A percentile compares a stretch with the other conserved stretches of the same genome.
Evolutionary conservation across 53 echinoderm and acorn worm species (phyloP).

Genomic region (Echinarachnius parma): DNA sequence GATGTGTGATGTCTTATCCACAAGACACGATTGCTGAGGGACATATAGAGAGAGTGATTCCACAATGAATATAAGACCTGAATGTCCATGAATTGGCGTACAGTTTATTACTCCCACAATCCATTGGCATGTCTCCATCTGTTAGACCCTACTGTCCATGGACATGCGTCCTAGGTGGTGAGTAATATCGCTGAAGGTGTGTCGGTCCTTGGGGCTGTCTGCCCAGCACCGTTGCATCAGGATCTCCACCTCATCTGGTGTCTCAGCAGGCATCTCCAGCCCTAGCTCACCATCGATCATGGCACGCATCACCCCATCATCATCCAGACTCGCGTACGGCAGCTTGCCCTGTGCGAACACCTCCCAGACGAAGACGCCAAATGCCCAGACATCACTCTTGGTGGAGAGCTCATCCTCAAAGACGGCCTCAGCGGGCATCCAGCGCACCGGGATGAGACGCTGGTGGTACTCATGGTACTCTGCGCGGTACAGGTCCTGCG

Average conservation of each 20-base stretch:
- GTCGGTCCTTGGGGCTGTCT: conserved; percentile 73
- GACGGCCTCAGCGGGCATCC: conserved; percentile 98
- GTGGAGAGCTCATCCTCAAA: conserved; percentile 95
- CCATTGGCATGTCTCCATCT: too few relatives aligned
- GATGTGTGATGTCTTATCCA: too few relatives aligned
- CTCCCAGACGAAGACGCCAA: conserved; percentile 93
- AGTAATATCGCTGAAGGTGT: conserved; percentile 81
- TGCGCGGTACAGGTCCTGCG: conserved; percentile 88
- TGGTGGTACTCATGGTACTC: conserved; percentile 99
- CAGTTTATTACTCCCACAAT: too few relatives aligned
- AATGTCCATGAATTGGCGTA: too few relatives aligned
- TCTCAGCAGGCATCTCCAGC: conserved; percentile 74
- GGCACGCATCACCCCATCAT: conserved; percentile 89
- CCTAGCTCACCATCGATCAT: conserved; percentile 72
- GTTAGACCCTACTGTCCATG: conserved; percentile 79
- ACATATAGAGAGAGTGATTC: too few relatives aligned
- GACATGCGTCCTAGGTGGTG: conserved; percentile 63
- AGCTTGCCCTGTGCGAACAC: conserved; percentile 84
- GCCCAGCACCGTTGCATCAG: conserved; percentile 94
- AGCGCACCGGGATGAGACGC: conserved; percentile 92
- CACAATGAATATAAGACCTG: too few relatives aligned
- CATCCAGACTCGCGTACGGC: conserved; percentile 75
- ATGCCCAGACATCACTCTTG: conserved; percentile 99
- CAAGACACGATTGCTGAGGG: too few relatives aligned
- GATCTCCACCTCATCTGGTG: conserved; percentile 86